Evolutionary conservation across 1,140 invertebrate species (phyloP), one percentile per base, ranked within the genome.

Genomic region (Calephelis virginiensis): DNA sequence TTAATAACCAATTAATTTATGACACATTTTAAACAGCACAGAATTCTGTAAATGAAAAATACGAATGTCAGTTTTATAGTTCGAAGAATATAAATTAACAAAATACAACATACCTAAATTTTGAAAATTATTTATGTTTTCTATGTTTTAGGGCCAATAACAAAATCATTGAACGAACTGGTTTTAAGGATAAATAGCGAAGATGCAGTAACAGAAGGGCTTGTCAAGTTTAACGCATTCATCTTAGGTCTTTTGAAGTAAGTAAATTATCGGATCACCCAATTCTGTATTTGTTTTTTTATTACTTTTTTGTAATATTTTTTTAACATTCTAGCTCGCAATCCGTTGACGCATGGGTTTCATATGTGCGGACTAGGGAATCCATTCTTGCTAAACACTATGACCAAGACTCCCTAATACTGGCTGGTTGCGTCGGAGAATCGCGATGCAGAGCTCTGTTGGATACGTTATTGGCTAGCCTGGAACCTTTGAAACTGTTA

Each of bases 181-280:
- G 96, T 97, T 9, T 93, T 97, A 81, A 94, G 95, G 80, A 94
- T 98, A 71, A 97, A 97, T 81, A 94, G 94, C 71, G 96, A 97
- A 89, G 94, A 97, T 81, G 94, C 94, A 49, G 94, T 98, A 2
- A 95, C 95, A 5, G 96, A 97, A 86, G 96, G 96, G 68, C 93
- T 96, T 80, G 93, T 97, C 66, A 97, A 97, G 82, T 97, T 98
- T 81, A 97, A 97, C 86, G 96, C 96, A 63, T 97, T 98, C 85
- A 94, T 97, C 69, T 95, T 97, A 87, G 97, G 96, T 47, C 91
- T 98, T 63, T 91, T 97, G n/a, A 98, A 97, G 95, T 96, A 92
- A 94, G 94, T 93, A 69, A 13, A 62, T 53, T 61, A 49, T 8
- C 40, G 60, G 14, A 14, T 62, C 47, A 6, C n/a, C 8, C 11